Base-by-base conservation (phyloP, 2,113 vertebrate species). In the Strigops habroptila region DNA sequence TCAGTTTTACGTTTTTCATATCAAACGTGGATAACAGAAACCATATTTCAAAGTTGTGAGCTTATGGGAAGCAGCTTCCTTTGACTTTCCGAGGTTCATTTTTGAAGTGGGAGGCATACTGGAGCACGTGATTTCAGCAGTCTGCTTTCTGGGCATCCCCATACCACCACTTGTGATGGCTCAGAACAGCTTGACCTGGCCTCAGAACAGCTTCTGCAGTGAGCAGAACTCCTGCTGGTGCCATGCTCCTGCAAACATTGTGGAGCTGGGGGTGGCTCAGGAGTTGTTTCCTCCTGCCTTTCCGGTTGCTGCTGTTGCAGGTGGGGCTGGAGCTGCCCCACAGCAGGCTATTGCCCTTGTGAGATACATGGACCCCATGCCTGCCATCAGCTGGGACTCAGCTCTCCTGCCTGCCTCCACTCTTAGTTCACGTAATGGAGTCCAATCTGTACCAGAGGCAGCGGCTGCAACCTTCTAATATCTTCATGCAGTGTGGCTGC, bases 381-480 rank as follows among this genome's bases (percentile, higher is more conserved):
- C 31, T n/a, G 46, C 67, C 31, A 69, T 14, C 77, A 71, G 22
- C 0, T 0, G 24, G 19, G 18, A n/a, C 44, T 28, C 52, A 87
- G 16, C 17, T 48, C 64, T 83, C 31, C 51, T 23, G 17, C 27
- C 46, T 35, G 57, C 48, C 63, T 76, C 76, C 22, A 71, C 39
- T 83, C n/a, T 41, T n/a, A 5, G 28, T 23, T 73, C 73, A 37
- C 4, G 0, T 19, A 11, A 21, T 1, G 0, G 1, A 79, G 25
- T 28, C 30, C 6, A 7, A 24, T 14, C 67, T 51, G 37, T n/a
- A 52, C 19, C 16, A 78, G 53, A 44, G 43, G 46, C 51, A 88
- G 60, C 25, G 62, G 59, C 44, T 65, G 44, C 35, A 84, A 55
- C 5, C 33, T 69, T 35, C 55, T 75, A 27, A 25, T 23, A 33